A percentile compares a stretch with the other conserved stretches of the same genome.
phyloP scores from a whole-genome alignment of 2,888 invertebrate species.

The Calliopum simillimum region DNA sequence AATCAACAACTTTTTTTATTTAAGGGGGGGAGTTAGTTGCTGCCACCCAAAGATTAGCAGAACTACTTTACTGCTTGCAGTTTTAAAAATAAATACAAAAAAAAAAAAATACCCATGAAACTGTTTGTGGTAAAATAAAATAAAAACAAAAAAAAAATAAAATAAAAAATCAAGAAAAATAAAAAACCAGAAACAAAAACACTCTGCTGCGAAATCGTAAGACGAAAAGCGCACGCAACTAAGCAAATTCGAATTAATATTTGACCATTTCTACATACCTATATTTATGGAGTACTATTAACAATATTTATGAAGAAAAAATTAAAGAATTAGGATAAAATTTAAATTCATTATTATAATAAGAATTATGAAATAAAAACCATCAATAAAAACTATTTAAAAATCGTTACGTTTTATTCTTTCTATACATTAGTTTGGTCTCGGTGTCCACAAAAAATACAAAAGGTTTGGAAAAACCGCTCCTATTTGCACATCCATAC shows the following conservation, averaged over 20 bases:
- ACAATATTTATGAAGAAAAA: slow-evolving; percentile 9
- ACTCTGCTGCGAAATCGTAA: slow-evolving; percentile 42
- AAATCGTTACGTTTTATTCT: too few species aligned
- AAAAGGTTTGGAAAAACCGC: too few species aligned
- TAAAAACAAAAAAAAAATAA: neutral
- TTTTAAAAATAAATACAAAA: neutral
- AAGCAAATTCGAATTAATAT: neutral
- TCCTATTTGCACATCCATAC: too few species aligned
- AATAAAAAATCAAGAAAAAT: too few species aligned
- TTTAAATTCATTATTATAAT: neutral
- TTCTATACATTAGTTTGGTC: too few species aligned
- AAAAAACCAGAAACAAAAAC: slow-evolving; percentile 29
- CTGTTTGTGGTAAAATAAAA: too few species aligned
- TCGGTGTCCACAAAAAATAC: too few species aligned
- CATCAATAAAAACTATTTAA: too few species aligned
- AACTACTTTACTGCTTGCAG: too few species aligned
- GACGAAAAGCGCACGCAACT: slow-evolving; percentile 17
- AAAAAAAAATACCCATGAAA: neutral
- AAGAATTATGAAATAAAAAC: neutral
- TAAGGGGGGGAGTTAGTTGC: too few species aligned
- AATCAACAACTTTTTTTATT: too few species aligned
- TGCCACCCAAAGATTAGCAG: too few species aligned
- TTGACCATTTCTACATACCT: neutral
- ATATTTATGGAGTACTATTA: slow-evolving; percentile 6
- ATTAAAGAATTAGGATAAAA: neutral